Evolutionary conservation across 92 coral and sea anemone genomes (phyloP).

Genomic region (Palythoa caribaeorum): DNA sequence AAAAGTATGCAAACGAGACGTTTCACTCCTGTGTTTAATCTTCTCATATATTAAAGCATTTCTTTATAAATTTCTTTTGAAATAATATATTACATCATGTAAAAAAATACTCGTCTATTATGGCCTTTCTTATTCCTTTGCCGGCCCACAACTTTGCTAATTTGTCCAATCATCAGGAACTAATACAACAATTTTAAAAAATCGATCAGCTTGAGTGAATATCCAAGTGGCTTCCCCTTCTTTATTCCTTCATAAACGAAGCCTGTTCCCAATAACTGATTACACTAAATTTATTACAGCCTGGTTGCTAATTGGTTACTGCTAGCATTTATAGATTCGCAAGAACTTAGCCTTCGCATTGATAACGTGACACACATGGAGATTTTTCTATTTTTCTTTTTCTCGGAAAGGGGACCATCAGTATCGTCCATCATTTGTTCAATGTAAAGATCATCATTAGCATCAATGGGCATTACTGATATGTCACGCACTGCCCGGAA

Average conservation of each 20-base stretch:
- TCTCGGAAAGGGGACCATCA: constrained; percentile 57
- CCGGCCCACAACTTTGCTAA: too few species aligned
- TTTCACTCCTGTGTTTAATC: too few species aligned
- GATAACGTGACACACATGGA: constrained; percentile 45
- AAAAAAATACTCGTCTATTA: background rate
- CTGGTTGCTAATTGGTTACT: background rate
- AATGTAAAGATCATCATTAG: constrained; percentile 79
- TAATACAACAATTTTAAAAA: background rate
- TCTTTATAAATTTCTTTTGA: background rate
- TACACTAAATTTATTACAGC: background rate
- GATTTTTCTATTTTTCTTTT: constrained; percentile 20
- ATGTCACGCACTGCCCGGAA: constrained; percentile 99
- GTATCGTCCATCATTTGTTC: constrained; percentile 94
- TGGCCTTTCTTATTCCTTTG: too few species aligned
- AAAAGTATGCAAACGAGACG: too few species aligned
- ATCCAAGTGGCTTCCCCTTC: background rate
- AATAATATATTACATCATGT: background rate
- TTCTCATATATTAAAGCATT: background rate
- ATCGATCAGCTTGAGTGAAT: background rate
- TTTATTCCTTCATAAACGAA: background rate
- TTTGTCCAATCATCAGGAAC: too few species aligned
- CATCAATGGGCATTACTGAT: constrained; percentile 94
- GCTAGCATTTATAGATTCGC: background rate
- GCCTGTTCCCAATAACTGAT: background rate
- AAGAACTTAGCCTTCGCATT: constrained; percentile 33